phyloP scores from a whole-genome alignment of 2,888 invertebrate species.

The Capitulum mitella region DNA sequence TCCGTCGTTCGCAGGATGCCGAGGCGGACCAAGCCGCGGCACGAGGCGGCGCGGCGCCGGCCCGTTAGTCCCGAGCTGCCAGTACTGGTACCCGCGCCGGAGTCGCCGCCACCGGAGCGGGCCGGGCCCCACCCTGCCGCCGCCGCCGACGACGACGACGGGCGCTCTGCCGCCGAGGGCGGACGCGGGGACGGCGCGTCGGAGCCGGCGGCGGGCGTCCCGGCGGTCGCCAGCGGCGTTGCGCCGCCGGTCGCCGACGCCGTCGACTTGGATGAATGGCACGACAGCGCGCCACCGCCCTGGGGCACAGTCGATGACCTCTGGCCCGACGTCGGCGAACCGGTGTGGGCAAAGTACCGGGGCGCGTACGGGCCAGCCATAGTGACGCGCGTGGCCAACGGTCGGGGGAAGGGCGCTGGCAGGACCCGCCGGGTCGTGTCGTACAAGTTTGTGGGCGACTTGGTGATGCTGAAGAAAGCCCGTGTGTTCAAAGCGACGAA shows the following conservation, averaged over 20 bases:
- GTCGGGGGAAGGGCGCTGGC: too few relatives aligned
- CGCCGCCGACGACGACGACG: too few relatives aligned
- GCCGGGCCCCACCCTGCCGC: neutral
- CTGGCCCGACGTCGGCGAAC: constrained; percentile 38
- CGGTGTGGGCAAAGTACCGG: constrained; percentile 37
- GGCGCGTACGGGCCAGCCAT: constrained; percentile 42
- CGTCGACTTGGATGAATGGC: too few relatives aligned
- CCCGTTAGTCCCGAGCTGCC: constrained; percentile 40
- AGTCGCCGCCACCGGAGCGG: constrained; percentile 30
- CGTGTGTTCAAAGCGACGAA: constrained; percentile 35
- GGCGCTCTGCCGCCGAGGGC: too few relatives aligned
- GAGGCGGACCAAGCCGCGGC: constrained; percentile 38
- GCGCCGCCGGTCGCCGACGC: neutral
- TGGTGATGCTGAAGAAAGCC: constrained; percentile 39
- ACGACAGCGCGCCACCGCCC: constrained; percentile 38
- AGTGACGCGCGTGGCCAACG: constrained; percentile 38
- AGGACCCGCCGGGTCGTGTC: constrained; percentile 41
- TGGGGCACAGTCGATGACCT: constrained; percentile 39
- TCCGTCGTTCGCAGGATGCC: constrained; percentile 43
- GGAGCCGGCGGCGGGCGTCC: too few relatives aligned
- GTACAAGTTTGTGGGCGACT: constrained; percentile 41
- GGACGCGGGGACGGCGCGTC: too few relatives aligned
- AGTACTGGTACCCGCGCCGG: constrained; percentile 36
- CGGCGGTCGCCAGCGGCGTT: neutral
- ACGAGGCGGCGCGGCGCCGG: neutral